Conservation (phyloP, 2,113 vertebrate genomes). For the Crotophaga sulcirostris region DNA sequence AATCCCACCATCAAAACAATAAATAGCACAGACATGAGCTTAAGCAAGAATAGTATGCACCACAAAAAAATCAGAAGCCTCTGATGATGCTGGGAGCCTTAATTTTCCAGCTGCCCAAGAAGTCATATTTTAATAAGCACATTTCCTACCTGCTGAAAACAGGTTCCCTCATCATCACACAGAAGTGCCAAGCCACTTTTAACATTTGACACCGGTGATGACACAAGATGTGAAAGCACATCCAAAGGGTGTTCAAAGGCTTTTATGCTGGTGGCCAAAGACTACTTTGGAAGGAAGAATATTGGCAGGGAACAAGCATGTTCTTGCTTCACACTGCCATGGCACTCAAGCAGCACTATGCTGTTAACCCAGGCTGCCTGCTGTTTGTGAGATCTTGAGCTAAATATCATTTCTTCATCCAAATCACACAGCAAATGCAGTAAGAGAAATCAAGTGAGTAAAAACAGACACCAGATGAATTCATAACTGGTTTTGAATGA, state of each 20-base stretch:
- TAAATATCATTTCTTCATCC: background rate
- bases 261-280: fast-evolving
- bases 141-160: background rate
- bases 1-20: background rate
- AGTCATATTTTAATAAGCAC: background rate
- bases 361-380: background rate
- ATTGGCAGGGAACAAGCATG: fast-evolving
- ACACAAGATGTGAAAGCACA: background rate
- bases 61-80: background rate
- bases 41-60: background rate
- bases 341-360: fast-evolving
- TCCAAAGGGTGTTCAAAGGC: background rate
- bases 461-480: background rate
- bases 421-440: background rate
- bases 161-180: background rate
- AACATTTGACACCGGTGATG: too few species aligned
- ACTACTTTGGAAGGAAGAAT: background rate
- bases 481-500: background rate
- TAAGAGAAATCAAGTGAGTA: background rate
- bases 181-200: background rate
- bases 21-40: background rate
- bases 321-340: background rate
- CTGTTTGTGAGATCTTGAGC: background rate
- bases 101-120: background rate
- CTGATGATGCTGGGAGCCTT: background rate